Conservation (phyloP, 1,140 invertebrate genomes). For the Harpegnathos saltator region DNA sequence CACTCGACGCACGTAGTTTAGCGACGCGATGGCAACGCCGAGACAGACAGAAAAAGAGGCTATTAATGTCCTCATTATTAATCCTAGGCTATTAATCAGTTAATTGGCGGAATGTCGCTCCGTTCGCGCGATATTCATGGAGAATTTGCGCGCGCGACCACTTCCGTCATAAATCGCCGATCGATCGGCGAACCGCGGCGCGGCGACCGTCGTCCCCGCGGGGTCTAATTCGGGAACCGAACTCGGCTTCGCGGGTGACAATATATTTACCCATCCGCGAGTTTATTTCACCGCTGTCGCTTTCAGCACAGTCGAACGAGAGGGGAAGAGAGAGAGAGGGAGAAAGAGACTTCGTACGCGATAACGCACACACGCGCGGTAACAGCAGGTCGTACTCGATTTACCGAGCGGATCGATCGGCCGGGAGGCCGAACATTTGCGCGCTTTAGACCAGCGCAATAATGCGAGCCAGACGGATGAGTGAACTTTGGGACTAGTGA, state of each 20-base stretch:
- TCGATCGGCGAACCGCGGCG: constrained; percentile 33
- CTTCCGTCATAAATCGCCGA: constrained; percentile 46
- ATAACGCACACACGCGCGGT: neutral
- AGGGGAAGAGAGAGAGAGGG: neutral
- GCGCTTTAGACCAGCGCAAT: neutral
- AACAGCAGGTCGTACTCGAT: constrained; percentile 5
- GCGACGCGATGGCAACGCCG: too few species aligned
- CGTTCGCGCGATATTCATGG: constrained; percentile 27
- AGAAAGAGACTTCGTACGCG: neutral
- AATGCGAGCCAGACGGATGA: too few species aligned
- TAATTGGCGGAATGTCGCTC: constrained; percentile 34
- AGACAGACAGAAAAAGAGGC: neutral
- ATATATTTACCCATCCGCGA: constrained; percentile 4
- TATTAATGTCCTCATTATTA: too few species aligned
- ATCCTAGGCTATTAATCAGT: constrained; percentile 31
- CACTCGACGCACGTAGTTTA: too few species aligned
- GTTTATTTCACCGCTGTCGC: constrained; percentile 4
- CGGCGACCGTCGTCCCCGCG: constrained; percentile 5
- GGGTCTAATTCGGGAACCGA: constrained; percentile 27
- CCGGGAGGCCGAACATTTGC: constrained; percentile 9
- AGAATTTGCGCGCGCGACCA: constrained; percentile 15
- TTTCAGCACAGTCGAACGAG: neutral
- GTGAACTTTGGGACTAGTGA: too few species aligned
- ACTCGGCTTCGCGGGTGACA: constrained; percentile 5
- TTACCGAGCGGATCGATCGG: constrained; percentile 19